Percentiles rank a stretch among this genome's conserved stretches.
phyloP scores from a whole-genome alignment of 1,140 invertebrate species.

The Doryteuthis pealeii region DNA sequence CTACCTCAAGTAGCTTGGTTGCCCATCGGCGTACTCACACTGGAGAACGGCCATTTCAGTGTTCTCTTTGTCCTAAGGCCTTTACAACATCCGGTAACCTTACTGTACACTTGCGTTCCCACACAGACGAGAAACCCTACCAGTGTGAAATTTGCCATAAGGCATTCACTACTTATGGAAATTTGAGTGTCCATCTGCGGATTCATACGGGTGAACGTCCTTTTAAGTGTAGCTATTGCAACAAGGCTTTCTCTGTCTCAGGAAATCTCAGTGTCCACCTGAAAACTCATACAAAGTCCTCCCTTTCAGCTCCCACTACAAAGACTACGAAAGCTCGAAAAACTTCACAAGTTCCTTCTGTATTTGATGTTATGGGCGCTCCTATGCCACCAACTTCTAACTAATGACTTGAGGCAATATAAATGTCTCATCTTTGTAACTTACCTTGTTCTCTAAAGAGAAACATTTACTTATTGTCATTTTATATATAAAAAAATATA shows the following conservation, averaged over 20 bases:
- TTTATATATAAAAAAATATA: too few species aligned
- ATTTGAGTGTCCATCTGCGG: slow-evolving; percentile 9
- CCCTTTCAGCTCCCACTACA: background rate
- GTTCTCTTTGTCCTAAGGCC: slow-evolving; percentile 19
- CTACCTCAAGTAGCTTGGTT: slow-evolving; percentile 21
- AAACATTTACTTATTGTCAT: too few species aligned
- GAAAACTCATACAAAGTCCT: slow-evolving; percentile 72
- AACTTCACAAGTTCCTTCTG: too few species aligned
- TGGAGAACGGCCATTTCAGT: slow-evolving; percentile 18
- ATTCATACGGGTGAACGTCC: slow-evolving; percentile 45
- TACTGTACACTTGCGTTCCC: background rate
- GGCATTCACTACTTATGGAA: background rate
- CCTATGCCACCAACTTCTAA: too few species aligned
- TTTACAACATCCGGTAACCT: slow-evolving; percentile 13
- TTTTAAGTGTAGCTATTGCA: slow-evolving; percentile 73
- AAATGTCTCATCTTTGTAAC: too few species aligned
- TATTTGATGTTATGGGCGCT: too few species aligned
- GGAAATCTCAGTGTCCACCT: slow-evolving; percentile 80
- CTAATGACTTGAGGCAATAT: too few species aligned
- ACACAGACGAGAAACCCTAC: background rate
- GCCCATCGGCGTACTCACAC: slow-evolving; percentile 24
- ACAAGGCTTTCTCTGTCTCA: slow-evolving; percentile 84
- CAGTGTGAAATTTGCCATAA: background rate
- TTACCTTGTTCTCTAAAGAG: too few species aligned
- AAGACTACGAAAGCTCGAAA: background rate